Evolutionary conservation across 37 sponge, comb jelly and placozoan genomes (phyloP).

Genomic region (Haliclona indistincta): DNA sequence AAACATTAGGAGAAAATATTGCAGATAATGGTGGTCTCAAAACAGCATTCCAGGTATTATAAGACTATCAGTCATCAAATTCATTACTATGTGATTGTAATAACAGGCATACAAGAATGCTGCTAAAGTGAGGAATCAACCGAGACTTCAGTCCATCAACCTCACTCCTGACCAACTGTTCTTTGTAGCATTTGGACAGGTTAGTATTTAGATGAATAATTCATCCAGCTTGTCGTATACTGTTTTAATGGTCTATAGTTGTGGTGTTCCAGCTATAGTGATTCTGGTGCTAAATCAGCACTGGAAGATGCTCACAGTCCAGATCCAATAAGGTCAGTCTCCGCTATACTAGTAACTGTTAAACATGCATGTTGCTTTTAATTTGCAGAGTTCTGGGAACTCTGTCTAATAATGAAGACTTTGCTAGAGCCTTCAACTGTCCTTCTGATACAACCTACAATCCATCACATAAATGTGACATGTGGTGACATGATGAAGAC

Average conservation of each 20-base stretch:
- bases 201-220: too few relatives aligned
- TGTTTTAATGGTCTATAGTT: too few relatives aligned
- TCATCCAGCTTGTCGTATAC: too few relatives aligned
- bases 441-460: slow-evolving; percentile 45
- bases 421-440: slow-evolving; percentile 76
- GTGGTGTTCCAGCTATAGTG: too few relatives aligned
- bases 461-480: slow-evolving; percentile 57
- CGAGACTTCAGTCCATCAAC: neutral
- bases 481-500: too few relatives aligned
- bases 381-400: slow-evolving; percentile 78
- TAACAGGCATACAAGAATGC: slow-evolving; percentile 24
- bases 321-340: too few relatives aligned
- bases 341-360: too few relatives aligned
- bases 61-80: too few relatives aligned
- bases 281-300: too few relatives aligned
- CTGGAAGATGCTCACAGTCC: too few relatives aligned
- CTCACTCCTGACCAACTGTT: slow-evolving; percentile 59
- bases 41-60: slow-evolving; percentile 43
- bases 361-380: too few relatives aligned
- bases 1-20: slow-evolving; percentile 78
- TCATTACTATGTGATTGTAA: too few relatives aligned
- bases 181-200: slow-evolving; percentile 69
- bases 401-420: slow-evolving; percentile 68
- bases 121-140: neutral
- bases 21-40: slow-evolving; percentile 80